Conservation (phyloP, 2,113 vertebrate genomes). For the Salvelinus sp. region DNA sequence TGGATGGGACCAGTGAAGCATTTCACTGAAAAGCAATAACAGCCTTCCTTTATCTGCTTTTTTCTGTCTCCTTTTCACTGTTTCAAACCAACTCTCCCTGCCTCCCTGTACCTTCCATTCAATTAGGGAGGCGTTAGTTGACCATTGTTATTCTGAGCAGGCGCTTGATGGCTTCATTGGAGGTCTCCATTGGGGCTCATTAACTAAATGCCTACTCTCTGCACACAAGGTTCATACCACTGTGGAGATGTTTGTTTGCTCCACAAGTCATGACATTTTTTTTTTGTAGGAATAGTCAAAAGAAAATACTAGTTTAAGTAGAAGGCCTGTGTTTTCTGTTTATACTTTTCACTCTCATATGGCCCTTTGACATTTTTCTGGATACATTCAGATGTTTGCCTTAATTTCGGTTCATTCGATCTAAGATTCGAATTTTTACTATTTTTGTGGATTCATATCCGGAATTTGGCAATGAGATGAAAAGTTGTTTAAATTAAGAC, state of each 20-base stretch:
- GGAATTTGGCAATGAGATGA: too few species aligned
- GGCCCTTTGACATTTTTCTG: background rate
- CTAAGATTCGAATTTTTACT: too few species aligned
- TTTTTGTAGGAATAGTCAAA: conserved; percentile 12
- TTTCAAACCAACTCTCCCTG: conserved; percentile 58
- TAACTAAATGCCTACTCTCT: conserved; percentile 76
- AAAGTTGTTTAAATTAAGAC: too few species aligned
- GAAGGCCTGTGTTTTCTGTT: conserved; percentile 3
- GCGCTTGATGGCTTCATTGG: conserved; percentile 80
- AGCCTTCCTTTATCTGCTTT: conserved; percentile 33
- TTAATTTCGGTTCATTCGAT: too few species aligned
- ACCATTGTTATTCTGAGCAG: conserved; percentile 79
- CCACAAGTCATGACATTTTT: conserved; percentile 1
- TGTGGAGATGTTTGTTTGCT: conserved; percentile 49
- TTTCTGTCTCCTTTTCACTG: conserved; percentile 69
- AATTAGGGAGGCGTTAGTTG: conserved; percentile 81
- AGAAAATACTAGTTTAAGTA: conserved; percentile 21
- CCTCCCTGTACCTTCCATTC: conserved; percentile 74
- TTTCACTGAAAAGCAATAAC: conserved; percentile 68
- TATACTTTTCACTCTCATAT: too few species aligned
- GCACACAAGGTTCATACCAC: conserved; percentile 49
- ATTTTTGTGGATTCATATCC: too few species aligned
- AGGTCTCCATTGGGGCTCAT: conserved; percentile 77
- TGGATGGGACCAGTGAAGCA: conserved; percentile 74
- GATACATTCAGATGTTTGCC: background rate